Conservation (phyloP, 2,797 vertebrate genomes). For the Neostethus bicornis region DNA sequence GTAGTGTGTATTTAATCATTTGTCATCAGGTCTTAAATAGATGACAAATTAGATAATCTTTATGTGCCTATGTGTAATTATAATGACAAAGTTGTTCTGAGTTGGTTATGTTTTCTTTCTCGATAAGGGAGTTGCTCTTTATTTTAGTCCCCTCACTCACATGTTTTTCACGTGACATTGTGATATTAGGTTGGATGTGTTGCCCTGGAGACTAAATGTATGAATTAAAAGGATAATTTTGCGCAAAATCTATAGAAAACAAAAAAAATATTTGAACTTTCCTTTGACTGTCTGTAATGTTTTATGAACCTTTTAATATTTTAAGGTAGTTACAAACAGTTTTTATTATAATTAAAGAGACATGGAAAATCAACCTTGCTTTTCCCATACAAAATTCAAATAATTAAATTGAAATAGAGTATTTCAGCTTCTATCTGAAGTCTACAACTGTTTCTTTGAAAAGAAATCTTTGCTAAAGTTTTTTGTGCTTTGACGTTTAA, state of each 20-base stretch:
- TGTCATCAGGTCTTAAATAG: too few species aligned
- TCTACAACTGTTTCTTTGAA: background rate
- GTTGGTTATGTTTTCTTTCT: background rate
- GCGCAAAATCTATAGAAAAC: conserved; percentile 3
- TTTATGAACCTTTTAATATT: too few species aligned
- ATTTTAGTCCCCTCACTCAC: conserved; percentile 8
- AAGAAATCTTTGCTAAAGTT: background rate
- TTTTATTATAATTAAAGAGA: too few species aligned
- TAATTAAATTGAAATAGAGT: too few species aligned
- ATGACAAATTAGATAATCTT: too few species aligned
- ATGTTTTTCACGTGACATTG: conserved; percentile 33
- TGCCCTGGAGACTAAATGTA: conserved; percentile 34
- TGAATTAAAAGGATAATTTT: background rate
- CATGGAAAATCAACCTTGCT: background rate
- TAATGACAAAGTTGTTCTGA: conserved; percentile 6
- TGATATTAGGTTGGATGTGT: conserved; percentile 36
- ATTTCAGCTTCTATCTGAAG: background rate
- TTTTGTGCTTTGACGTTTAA: background rate
- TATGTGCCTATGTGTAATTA: background rate
- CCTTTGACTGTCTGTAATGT: conserved; percentile 1
- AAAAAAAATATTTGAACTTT: conserved; percentile 6
- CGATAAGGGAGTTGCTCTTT: conserved; percentile 1
- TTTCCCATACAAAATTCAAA: too few species aligned
- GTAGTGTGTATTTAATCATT: conserved; percentile 47
- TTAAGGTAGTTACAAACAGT: too few species aligned